Evolutionary conservation across 2,113 vertebrate species (phyloP).

Genomic region (Choloepus hoffmanni): DNA sequence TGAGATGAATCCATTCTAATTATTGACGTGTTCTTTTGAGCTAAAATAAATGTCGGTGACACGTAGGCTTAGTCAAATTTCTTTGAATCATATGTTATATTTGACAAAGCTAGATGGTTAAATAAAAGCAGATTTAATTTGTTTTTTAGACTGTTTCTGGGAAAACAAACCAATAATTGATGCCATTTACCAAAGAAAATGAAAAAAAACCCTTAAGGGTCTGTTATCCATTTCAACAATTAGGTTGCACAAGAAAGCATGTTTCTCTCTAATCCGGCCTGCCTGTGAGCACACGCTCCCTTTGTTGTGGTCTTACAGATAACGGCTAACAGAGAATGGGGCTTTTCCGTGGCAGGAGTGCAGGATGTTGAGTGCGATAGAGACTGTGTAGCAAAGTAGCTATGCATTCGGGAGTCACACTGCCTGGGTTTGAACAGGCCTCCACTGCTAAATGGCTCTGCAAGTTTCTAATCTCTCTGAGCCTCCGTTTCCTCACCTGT

Average conservation of each 20-base stretch:
- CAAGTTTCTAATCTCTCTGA: neutral
- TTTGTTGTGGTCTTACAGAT: neutral
- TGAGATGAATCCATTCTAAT: neutral
- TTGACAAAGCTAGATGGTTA: conserved; percentile 51
- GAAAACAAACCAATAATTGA: conserved; percentile 67
- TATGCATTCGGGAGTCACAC: neutral
- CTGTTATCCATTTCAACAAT: conserved; percentile 48
- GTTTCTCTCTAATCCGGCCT: neutral
- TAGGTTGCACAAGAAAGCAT: conserved; percentile 17
- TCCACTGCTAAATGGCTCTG: neutral
- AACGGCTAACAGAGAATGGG: neutral
- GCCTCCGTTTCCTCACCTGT: neutral
- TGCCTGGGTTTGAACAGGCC: neutral
- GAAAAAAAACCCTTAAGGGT: neutral
- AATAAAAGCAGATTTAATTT: conserved; percentile 64
- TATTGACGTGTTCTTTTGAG: neutral
- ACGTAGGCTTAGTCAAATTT: neutral
- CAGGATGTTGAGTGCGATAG: rapidly evolving
- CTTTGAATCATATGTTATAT: conserved; percentile 4
- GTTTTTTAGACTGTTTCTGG: neutral
- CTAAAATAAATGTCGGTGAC: neutral
- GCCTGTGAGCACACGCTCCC: neutral
- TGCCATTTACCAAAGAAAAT: conserved; percentile 46
- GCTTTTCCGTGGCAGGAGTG: neutral
- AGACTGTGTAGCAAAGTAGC: neutral